Base-by-base conservation (phyloP, 2,797 vertebrate genomes). In the Oreochromis mossambicus region DNA sequence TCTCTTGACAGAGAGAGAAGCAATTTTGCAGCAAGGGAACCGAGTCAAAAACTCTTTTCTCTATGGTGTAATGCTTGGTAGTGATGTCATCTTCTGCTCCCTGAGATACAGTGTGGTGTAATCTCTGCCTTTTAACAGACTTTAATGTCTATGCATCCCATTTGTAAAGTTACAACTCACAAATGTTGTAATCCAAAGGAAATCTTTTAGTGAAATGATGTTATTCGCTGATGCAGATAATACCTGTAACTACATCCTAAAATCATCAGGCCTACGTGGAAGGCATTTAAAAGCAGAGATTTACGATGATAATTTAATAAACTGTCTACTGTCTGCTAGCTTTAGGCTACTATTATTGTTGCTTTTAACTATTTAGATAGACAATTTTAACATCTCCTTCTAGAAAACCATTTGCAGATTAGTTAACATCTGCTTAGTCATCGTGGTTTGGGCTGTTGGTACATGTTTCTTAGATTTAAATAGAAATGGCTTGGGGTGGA, bases 1-100 rank as follows among this genome's bases (percentile, higher is more conserved):
- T 85, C 79, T 92, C 84, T 75, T 78, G 77, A 50, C 15, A 56
- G 54, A 86, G 81, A 58, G 26, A 13, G 15, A 58, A 36, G 5
- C 54, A 80, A 29, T 73, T 51, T 55, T 81, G 43, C 14, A 88
- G 61, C 50, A 46, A 50, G 24, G 43, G 24, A 75, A 13, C 68
- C 32, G 68, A 32, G 70, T 50, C 70, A 8, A 75, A 75, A 75
- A 75, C 68, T 50, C 48, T 2, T 29, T 75, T 50, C 15, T 50
- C 26, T 50, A 32, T 29, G 26, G 70, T 75, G 70, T 50, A 32
- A 50, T 75, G 46, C 70, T 50, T 50, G 43, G 7, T 75, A 50
- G 43, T 17, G 43, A 32, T 0, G 43, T 2, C 10, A 75, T 32
- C 43, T 4, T 50, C 15, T 32, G 7, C 24, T 75, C 43, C 26